A percentile compares a stretch with the other conserved stretches of the same genome.
Evolutionary conservation across 1,140 invertebrate genomes (phyloP).

Genomic region (Leptinotarsa defecta): DNA sequence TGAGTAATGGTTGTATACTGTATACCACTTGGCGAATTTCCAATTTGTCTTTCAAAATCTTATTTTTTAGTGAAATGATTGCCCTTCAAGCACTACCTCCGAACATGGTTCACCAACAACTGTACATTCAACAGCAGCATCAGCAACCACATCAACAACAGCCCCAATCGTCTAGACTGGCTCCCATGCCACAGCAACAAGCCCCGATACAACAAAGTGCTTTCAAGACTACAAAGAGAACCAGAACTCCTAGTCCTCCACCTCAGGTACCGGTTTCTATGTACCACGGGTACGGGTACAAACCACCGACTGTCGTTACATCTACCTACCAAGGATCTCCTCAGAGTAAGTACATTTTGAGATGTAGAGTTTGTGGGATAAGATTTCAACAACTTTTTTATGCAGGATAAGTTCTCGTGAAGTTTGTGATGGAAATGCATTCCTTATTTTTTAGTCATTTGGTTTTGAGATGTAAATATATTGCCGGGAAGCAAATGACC

Average conservation of each 20-base stretch:
- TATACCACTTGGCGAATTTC: too few species aligned
- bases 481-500: too few species aligned
- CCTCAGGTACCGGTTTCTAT: conserved; percentile 57
- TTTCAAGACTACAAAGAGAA: conserved; percentile 64
- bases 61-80: conserved; percentile 49
- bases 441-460: too few species aligned
- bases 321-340: conserved; percentile 56
- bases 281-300: conserved; percentile 63
- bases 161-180: conserved; percentile 29
- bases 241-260: conserved; percentile 70
- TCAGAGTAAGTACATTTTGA: conserved; percentile 58
- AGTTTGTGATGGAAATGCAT: too few species aligned
- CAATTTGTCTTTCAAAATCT: neutral
- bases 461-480: too few species aligned
- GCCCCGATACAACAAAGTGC: conserved; percentile 33
- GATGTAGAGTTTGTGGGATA: too few species aligned
- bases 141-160: conserved; percentile 36
- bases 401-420: too few species aligned
- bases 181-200: conserved; percentile 29
- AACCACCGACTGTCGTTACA: conserved; percentile 58
- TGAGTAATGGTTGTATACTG: too few species aligned
- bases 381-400: too few species aligned
- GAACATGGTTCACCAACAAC: conserved; percentile 59
- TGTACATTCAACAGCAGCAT: conserved; percentile 55
- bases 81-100: conserved; percentile 63